phyloP scores from a whole-genome alignment of 2,113 vertebrate genomes.

The Cynopterus brachyotis region DNA sequence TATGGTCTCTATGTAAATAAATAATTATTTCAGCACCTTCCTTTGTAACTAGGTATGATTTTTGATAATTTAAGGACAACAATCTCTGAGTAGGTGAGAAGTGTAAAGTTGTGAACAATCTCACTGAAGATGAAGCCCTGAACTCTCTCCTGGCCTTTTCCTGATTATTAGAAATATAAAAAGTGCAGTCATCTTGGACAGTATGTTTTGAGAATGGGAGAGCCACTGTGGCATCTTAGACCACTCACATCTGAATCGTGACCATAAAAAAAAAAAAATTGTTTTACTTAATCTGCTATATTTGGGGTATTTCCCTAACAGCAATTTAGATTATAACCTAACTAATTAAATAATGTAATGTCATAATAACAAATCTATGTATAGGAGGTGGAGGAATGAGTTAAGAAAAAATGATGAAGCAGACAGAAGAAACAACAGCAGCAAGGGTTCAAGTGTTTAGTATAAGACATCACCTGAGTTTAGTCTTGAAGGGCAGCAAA shows the following conservation, averaged over 20 bases:
- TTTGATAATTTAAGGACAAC: not conserved
- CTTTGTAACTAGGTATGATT: not conserved
- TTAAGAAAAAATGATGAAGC: not conserved
- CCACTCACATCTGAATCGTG: not conserved
- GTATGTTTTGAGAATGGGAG: not conserved
- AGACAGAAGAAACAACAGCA: too few relatives aligned
- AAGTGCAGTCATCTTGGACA: not conserved
- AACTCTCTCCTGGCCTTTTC: not conserved
- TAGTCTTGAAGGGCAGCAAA: not conserved
- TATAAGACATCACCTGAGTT: not conserved
- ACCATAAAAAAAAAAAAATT: not conserved
- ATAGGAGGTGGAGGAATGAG: not conserved
- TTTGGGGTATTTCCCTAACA: not conserved
- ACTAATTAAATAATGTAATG: not conserved
- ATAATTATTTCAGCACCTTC: not conserved
- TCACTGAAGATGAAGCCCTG: not conserved
- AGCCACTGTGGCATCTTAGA: not conserved
- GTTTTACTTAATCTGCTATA: not conserved
- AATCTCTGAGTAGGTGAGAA: not conserved
- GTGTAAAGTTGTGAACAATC: not conserved
- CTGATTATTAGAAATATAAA: not conserved
- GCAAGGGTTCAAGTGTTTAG: fast-evolving
- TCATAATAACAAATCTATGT: not conserved
- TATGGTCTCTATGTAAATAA: not conserved
- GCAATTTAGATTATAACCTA: not conserved